phyloP scores from a whole-genome alignment of 2,888 invertebrate species.

The Trachelus tabidus region DNA sequence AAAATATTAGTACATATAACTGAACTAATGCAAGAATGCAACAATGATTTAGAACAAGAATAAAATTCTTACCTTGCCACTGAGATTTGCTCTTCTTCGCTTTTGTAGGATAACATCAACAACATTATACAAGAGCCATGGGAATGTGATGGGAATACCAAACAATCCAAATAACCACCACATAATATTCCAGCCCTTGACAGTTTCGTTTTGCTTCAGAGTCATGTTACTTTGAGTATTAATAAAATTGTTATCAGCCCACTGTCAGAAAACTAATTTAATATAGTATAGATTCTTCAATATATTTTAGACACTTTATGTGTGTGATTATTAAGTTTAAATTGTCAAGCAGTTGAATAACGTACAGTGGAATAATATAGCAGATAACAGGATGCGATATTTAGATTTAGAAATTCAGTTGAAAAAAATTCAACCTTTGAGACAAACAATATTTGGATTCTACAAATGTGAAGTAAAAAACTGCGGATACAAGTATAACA shows the following conservation, averaged over 20 bases:
- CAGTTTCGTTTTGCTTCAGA: conserved; percentile 36
- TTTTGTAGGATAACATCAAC: conserved; percentile 45
- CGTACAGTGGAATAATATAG: background rate
- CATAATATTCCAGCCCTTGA: conserved; percentile 42
- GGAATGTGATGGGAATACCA: conserved; percentile 58
- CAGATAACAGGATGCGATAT: background rate
- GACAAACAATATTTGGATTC: background rate
- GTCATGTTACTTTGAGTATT: background rate
- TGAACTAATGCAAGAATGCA: background rate
- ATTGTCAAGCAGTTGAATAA: background rate
- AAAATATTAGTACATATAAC: conserved; percentile 1
- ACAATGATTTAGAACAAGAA: conserved; percentile 1
- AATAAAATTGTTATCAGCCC: background rate
- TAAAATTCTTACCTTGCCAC: conserved; percentile 50
- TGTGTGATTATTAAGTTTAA: too few relatives aligned
- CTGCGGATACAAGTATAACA: background rate
- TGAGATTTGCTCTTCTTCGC: conserved; percentile 40
- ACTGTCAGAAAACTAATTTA: background rate
- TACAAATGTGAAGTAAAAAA: background rate
- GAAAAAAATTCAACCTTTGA: conserved; percentile 1
- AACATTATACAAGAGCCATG: conserved; percentile 57
- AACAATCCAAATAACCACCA: conserved; percentile 59
- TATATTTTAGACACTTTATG: background rate
- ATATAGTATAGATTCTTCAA: background rate
- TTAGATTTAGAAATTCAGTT: background rate